Evolutionary conservation across 2,888 invertebrate species (phyloP).

Genomic region (Hydrotaea diabolus): DNA sequence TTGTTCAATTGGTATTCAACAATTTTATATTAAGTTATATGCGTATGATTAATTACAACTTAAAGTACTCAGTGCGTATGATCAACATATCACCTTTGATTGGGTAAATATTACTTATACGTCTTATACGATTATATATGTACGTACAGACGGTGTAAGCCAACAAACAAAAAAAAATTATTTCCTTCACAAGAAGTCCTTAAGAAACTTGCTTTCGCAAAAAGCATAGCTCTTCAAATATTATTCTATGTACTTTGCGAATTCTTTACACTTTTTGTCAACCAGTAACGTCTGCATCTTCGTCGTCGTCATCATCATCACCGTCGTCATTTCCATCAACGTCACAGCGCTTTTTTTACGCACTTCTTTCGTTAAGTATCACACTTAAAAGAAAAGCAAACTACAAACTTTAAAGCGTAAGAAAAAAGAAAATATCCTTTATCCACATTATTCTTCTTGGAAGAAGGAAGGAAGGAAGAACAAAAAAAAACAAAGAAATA

Average conservation of each 20-base stretch:
- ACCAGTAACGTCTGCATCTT: background rate
- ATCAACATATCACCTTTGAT: background rate
- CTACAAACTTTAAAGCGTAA: conserved; percentile 54
- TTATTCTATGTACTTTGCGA: background rate
- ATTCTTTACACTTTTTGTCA: background rate
- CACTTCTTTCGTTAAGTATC: conserved; percentile 48
- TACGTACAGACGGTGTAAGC: background rate
- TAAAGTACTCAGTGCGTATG: background rate
- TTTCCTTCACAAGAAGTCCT: background rate
- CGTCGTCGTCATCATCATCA: background rate
- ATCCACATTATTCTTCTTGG: background rate
- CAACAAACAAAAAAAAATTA: background rate
- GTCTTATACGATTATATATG: no score
- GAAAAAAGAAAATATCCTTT: conserved; percentile 45
- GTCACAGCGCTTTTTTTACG: conserved; percentile 32
- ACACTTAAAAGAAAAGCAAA: conserved; percentile 46
- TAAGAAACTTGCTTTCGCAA: background rate
- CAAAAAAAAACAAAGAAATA: background rate
- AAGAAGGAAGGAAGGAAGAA: background rate
- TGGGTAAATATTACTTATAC: background rate
- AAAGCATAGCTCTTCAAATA: background rate
- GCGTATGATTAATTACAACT: background rate
- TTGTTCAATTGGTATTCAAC: no score
- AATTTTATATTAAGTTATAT: no score
- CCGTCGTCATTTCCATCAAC: background rate